phyloP scores from a whole-genome alignment of 1,140 invertebrate species.

The Babylonia areolata region DNA sequence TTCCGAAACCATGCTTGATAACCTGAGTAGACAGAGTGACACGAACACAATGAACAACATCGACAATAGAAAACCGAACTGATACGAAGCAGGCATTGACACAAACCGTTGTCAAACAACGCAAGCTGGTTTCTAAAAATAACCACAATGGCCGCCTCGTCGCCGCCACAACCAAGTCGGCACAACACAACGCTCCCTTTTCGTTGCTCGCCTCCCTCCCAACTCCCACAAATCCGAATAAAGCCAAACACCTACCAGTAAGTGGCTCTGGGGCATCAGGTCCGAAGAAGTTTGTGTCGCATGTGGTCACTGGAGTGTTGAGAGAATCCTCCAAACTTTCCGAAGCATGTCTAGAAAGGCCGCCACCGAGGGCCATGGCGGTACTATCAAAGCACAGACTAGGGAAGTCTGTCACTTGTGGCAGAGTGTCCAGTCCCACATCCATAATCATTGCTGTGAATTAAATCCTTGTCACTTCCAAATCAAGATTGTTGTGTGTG shows the following conservation, averaged over 20 bases:
- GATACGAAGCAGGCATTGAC: background rate
- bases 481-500: conserved; percentile 53
- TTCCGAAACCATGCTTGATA: too few relatives aligned
- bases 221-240: background rate
- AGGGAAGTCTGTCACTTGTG: conserved; percentile 82
- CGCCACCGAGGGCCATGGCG: conserved; percentile 37
- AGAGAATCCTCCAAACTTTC: conserved; percentile 71
- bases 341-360: conserved; percentile 57
- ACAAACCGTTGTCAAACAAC: background rate
- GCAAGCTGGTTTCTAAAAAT: background rate
- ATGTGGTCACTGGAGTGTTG: conserved; percentile 75
- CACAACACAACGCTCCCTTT: too few relatives aligned
- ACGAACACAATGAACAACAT: background rate
- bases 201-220: background rate
- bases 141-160: background rate
- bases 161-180: background rate
- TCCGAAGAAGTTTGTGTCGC: conserved; percentile 72
- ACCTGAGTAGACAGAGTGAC: too few relatives aligned
- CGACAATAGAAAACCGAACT: background rate
- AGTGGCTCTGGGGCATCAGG: conserved; percentile 69
- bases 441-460: conserved; percentile 89
- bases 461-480: conserved; percentile 43
- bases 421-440: conserved; percentile 86
- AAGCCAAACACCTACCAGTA: conserved; percentile 77
- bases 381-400: conserved; percentile 76